Base-by-base conservation (phyloP, 2,113 vertebrate species). In the Salvelinus sp. region DNA sequence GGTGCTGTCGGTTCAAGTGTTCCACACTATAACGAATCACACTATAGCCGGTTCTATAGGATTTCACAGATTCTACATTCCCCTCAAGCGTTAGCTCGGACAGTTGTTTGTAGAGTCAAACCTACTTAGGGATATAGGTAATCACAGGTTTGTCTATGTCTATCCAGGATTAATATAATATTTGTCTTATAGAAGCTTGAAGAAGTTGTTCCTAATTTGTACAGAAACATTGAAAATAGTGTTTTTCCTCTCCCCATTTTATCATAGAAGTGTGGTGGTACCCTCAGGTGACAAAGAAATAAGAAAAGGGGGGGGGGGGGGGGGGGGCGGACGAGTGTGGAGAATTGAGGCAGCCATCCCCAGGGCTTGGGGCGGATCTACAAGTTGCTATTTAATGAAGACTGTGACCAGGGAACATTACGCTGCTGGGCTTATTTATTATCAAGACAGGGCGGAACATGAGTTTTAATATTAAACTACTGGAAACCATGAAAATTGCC, bases 1-100 rank as follows among this genome's bases (percentile, higher is more conserved):
- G 92, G 86, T 90, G 89, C 91, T 82, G 88, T 92, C 91, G 85
- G 90, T 82, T 94, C 91, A 91, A 94, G 38, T 69, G 38, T 23
- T 44, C 6, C 18, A 14, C 38, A 10, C 66, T 44, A 6, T 38
- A n/a, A 30, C 28, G 65, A 27, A 67, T 30, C 27, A 6, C 25
- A 27, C 6, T 27, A 44, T 2, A 44, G 38, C 38, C 10, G 38
- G 38, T 44, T 5, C 16, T 16, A 18, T 14, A 30, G 20, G 27
- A 48, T 22, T 48, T 23, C 68, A 48, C 67, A 69, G 13, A 18
- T 16, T 20, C 14, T 27, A 38, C 62, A 18, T 72, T 72, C 27
- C 50, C 25, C 58, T 10, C 58, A 57, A 44, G 9, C 38, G 38
- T 44, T 10, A 44, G 54, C 54, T 57, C 6, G 38, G 54, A 57